Base-by-base conservation (phyloP, 2,113 vertebrate genomes). In the Cranoglanis bouderius region DNA sequence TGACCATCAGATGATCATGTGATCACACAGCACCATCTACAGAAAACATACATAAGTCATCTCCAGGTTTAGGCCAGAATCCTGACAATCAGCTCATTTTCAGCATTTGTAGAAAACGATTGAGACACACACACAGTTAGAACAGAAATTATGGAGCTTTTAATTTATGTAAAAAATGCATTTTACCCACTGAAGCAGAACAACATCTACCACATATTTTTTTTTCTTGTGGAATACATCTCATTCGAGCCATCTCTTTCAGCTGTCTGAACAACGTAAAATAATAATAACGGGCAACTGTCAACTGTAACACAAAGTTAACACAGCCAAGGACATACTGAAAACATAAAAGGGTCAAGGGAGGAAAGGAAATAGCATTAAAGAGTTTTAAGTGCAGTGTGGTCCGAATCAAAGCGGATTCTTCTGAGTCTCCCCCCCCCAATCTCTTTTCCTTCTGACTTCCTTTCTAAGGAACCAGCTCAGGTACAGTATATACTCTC, bases 401-500 rank as follows among this genome's bases (percentile, higher is more conserved):
- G 96, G 95, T 95, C 96, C 95, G 96, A 97, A 95, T 95, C 94
- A 95, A 92, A 95, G 95, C 94, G 93, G 94, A 95, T 94, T 93
- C 92, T 93, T 94, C 86, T 49, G 38, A 32, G 61, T 82, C 82
- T 72, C 70, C 92, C 93, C 93, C 93, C 93, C 94, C 7, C 26
- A 4, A 21, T 49, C 49, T 77, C 90, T 91, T 57, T 86, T 93
- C 88, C 94, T 95, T 94, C 94, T 94, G 93, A 93, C 92, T 93
- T 95, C 93, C 92, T 94, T 94, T 92, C 92, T 94, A 94, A 95
- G 95, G 94, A 96, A 96, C 96, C 95, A 93, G 94, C 94, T 97
- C 95, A 95, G 94, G 96, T 96, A 96, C 95, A 93, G 96, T 96
- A 97, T 95, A 96, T 95, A 92, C 94, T 95, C 95, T 97, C 96